Evolutionary conservation across 2,113 vertebrate genomes (phyloP).

Genomic region (Rhizomys pruinosus): DNA sequence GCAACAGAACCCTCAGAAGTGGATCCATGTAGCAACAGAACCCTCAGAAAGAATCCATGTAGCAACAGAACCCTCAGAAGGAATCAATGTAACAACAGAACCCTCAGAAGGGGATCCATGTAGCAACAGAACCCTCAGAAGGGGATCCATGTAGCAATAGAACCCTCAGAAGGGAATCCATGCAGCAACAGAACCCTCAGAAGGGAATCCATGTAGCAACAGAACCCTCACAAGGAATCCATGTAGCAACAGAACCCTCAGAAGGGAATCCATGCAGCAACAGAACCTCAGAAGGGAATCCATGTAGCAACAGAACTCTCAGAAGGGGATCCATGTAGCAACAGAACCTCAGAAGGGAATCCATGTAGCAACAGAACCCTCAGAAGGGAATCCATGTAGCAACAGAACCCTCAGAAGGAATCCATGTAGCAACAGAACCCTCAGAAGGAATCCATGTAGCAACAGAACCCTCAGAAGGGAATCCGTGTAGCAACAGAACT

Average conservation of each 20-base stretch:
- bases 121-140: neutral
- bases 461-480: neutral
- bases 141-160: accelerated
- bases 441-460: neutral
- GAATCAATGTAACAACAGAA: no score
- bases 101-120: accelerated
- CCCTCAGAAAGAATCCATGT: neutral
- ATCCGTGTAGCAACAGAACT: neutral
- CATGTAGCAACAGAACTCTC: neutral
- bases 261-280: neutral
- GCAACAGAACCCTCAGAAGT: neutral
- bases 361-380: neutral
- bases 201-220: accelerated
- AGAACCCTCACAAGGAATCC: neutral
- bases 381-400: accelerated
- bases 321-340: neutral
- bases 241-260: neutral
- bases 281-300: neutral
- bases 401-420: neutral
- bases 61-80: neutral
- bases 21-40: neutral
- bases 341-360: neutral
- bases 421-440: neutral
- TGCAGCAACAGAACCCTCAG: neutral
- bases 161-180: neutral